These are phyloP conservation scores for Asbolus verrucosus DNA, from an alignment of 1,140 invertebrate species.

Conservation along the genomic window DNA sequence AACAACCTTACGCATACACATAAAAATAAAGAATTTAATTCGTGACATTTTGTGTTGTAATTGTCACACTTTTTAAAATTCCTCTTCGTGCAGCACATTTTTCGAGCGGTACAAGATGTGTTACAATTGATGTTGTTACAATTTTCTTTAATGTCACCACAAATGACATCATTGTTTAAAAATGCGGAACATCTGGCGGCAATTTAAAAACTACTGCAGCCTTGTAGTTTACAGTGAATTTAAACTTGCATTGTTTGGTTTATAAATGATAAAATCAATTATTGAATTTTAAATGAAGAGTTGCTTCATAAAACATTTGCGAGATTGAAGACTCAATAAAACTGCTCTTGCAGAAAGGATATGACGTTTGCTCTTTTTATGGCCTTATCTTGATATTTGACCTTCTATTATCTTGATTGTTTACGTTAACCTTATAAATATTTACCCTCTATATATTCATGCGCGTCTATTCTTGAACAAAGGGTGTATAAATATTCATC, in stretches of 20 bases:
- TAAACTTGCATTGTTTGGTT: constrained; percentile 16
- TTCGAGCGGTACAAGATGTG: neutral
- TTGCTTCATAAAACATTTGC: too few species aligned
- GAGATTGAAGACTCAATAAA: neutral
- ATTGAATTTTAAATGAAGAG: too few species aligned
- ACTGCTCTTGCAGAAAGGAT: neutral
- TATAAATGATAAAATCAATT: too few species aligned
- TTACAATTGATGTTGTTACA: neutral
- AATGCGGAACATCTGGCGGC: constrained; percentile 30
- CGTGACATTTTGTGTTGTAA: too few species aligned
- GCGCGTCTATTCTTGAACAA: neutral
- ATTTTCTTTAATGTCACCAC: constrained; percentile 21
- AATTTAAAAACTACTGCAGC: constrained; percentile 29
- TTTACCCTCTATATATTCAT: neutral
- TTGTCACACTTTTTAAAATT: too few species aligned
- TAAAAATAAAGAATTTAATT: too few species aligned
- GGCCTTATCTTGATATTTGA: constrained; percentile 2
- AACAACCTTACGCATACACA: too few species aligned
- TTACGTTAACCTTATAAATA: neutral
- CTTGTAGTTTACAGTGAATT: neutral
- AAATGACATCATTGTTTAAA: constrained; percentile 38
- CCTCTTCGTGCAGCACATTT: too few species aligned
- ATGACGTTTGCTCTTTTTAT: neutral
- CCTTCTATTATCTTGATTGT: constrained; percentile 15
- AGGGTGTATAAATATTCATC: constrained; percentile 6